Base-by-base conservation (phyloP, 2,797 vertebrate genomes). In the Gymnoscopelus microlampas region DNA sequence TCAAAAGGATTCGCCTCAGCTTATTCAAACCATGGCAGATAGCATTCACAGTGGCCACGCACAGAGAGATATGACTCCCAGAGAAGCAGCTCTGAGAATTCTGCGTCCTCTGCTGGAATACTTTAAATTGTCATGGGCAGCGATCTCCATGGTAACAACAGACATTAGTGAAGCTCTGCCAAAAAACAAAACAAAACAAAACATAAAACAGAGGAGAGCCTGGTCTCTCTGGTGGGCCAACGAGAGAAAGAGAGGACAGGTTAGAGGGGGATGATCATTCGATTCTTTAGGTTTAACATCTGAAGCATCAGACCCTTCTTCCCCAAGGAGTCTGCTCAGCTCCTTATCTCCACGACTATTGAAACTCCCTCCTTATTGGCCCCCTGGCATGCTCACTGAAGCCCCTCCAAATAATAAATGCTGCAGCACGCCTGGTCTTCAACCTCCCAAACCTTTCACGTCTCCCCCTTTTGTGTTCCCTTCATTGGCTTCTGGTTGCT, bases 61-160 rank as follows among this genome's bases (percentile, higher is more conserved):
- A 53, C 60, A 74, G 67, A 73, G 60, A 70, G 44, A 73, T 73
- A 77, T 63, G 24, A 73, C 75, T 77, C 79, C 76, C 58, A 48
- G 24, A 39, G 24, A 63, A 67, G 75, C 74, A 80, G 70, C 50
- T 78, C 64, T 50, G 48, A 81, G 66, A 73, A 71, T 50, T 78
- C 61, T 62, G 72, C 19, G 19, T 68, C 68, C 70, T 78, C 68
- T 56, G 50, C 67, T 49, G 53, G 49, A 85, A 66, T 63, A 66
- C 57, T 59, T 44, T 39, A 68, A 71, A 71, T 53, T 78, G 73
- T 85, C 76, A 78, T 32, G 65, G 81, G 82, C 71, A 69, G 71
- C 54, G 35, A 71, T 82, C 78, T 80, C 81, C 56, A 70, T 76
- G 80, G 83, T 70, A 84, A 81, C 81, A 73, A 77, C 19, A 63